A percentile compares a stretch with the other conserved stretches of the same genome.
Conservation (phyloP, 2,797 vertebrate genomes). For the Prionace glauca region DNA sequence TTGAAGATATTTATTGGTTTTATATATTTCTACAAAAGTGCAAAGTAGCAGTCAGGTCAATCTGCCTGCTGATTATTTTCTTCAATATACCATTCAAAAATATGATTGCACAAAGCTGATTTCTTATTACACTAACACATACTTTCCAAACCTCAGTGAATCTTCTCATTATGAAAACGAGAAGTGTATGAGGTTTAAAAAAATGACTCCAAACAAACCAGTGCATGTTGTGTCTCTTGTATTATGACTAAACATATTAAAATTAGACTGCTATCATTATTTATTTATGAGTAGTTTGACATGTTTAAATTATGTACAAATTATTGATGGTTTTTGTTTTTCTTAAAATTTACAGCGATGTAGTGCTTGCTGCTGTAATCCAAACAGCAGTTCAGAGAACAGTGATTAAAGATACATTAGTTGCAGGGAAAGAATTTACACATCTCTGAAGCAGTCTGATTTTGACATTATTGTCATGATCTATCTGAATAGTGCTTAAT, state of each 20-base stretch:
- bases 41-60: constrained; percentile 25
- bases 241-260: constrained; percentile 27
- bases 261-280: constrained; percentile 10
- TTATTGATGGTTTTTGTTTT: constrained; percentile 35
- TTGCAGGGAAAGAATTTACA: constrained; percentile 10
- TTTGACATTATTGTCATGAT: not conserved
- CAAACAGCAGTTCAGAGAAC: constrained; percentile 16
- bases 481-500: constrained; percentile 18
- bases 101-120: constrained; percentile 12
- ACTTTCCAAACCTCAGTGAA: constrained; percentile 7
- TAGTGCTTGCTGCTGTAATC: constrained; percentile 17
- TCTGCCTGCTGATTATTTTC: constrained; percentile 33
- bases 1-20: constrained; percentile 35
- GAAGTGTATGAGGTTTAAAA: not conserved
- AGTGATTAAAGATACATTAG: constrained; percentile 25
- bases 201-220: constrained; percentile 6
- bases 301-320: constrained; percentile 35
- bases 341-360: constrained; percentile 26
- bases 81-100: constrained; percentile 18
- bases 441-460: constrained; percentile 8
- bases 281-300: constrained; percentile 35
- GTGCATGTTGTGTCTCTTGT: not conserved
- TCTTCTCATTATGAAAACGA: constrained; percentile 5
- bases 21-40: constrained; percentile 25
- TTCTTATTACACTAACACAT: constrained; percentile 16